These are phyloP conservation scores for Ispidina picta DNA, from an alignment of 2,797 vertebrate species.

Conservation along the genomic window DNA sequence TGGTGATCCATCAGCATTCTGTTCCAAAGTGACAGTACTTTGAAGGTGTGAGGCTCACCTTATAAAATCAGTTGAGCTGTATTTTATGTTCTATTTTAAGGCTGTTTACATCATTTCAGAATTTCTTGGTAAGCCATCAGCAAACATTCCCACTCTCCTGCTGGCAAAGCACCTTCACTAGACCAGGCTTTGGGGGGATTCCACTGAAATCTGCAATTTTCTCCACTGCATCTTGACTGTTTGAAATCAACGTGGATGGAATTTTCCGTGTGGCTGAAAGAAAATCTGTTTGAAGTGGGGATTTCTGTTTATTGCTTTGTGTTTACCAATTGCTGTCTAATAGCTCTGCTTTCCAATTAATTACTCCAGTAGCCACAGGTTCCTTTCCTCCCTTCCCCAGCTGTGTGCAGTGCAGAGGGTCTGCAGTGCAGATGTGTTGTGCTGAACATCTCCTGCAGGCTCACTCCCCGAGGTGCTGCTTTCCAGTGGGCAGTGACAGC, in stretches of 20 bases:
- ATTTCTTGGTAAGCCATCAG: background rate
- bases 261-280: background rate
- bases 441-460: background rate
- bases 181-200: background rate
- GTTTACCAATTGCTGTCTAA: background rate
- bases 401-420: background rate
- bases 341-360: background rate
- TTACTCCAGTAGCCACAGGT: background rate
- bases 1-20: background rate
- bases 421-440: constrained; percentile 10
- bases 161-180: background rate
- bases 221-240: background rate
- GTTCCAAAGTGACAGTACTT: background rate
- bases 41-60: background rate
- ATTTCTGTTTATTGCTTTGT: background rate
- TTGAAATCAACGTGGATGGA: background rate
- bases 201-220: background rate
- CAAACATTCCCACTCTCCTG: background rate
- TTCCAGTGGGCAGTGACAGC: background rate
- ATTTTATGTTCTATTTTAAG: background rate
- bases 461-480: background rate
- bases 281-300: background rate
- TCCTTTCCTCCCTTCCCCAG: background rate
- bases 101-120: background rate
- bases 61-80: background rate